Conservation (phyloP, 1,140 invertebrate genomes). For the Pararge aegeria region DNA sequence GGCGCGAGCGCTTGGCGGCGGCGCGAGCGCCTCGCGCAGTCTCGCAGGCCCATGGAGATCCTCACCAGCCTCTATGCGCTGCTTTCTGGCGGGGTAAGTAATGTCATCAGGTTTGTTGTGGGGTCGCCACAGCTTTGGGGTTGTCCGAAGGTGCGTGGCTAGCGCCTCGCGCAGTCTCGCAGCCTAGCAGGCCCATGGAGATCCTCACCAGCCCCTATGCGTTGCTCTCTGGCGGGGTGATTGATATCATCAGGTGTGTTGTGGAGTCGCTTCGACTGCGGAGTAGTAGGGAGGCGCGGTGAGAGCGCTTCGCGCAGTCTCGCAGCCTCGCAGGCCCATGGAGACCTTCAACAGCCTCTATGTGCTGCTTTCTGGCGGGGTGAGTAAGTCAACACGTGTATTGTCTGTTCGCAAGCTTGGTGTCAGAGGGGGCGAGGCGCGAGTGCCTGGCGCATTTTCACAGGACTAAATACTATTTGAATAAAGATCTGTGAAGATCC, state of each 20-base stretch:
- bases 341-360: slow-evolving; percentile 77
- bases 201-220: slow-evolving; percentile 77
- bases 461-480: too few relatives aligned
- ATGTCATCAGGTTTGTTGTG: too few relatives aligned
- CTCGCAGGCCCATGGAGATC: slow-evolving; percentile 77
- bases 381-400: too few relatives aligned
- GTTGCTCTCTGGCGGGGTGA: slow-evolving; percentile 69
- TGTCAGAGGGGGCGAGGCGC: slow-evolving; percentile 35
- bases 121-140: too few relatives aligned
- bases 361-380: slow-evolving; percentile 70
- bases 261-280: too few relatives aligned
- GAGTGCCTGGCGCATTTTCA: slow-evolving; percentile 57
- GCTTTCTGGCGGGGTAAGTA: slow-evolving; percentile 65
- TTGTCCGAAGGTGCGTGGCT: too few relatives aligned
- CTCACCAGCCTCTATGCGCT: slow-evolving; percentile 77
- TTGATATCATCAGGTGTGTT: too few relatives aligned
- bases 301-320: slow-evolving; percentile 57
- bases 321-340: slow-evolving; percentile 71
- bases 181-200: slow-evolving; percentile 74
- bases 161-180: slow-evolving; percentile 58
- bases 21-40: slow-evolving; percentile 58
- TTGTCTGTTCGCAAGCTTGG: too few relatives aligned
- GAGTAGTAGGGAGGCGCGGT: too few relatives aligned
- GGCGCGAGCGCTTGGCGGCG: slow-evolving; percentile 54
- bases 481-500: slow-evolving; percentile 79